Evolutionary conservation across 2,113 vertebrate genomes (phyloP).

Genomic region (Petrocephalus microphthalmus): DNA sequence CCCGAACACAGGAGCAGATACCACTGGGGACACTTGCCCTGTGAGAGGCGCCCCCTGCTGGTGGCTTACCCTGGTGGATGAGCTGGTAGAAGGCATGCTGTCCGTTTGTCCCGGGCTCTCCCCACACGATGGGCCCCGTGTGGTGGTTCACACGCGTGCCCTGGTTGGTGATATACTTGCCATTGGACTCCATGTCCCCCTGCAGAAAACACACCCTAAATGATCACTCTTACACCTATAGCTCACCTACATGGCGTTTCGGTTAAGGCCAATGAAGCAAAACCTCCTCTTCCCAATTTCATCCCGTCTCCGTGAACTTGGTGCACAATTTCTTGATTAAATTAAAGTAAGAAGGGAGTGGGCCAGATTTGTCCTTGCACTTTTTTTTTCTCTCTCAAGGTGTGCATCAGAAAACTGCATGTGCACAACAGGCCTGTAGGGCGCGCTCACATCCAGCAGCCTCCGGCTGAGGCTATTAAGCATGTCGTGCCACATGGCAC

Average conservation of each 20-base stretch:
- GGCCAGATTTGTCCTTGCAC: neutral
- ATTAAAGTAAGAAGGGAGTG: neutral
- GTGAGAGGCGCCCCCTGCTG: neutral
- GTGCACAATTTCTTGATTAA: too few species aligned
- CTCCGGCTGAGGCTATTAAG: neutral
- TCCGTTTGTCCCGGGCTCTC: conserved; percentile 93
- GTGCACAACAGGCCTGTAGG: neutral
- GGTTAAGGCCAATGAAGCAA: neutral
- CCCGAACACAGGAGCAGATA: neutral
- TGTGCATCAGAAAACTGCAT: neutral
- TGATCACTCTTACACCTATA: neutral
- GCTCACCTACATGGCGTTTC: neutral
- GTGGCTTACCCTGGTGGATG: conserved; percentile 82
- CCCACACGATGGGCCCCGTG: conserved; percentile 94
- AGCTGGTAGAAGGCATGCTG: conserved; percentile 98
- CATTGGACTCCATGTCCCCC: conserved; percentile 98
- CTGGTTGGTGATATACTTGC: conserved; percentile 83
- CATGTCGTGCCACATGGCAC: neutral
- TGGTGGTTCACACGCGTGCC: conserved; percentile 75
- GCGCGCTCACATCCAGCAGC: neutral
- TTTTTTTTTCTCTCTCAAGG: neutral
- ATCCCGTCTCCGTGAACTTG: too few species aligned
- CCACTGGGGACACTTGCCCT: neutral
- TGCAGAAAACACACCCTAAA: conserved; percentile 33
- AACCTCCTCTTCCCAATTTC: too few species aligned